These are phyloP conservation scores for Rapana venosa DNA, from an alignment of 2,888 invertebrate species.

Conservation along the genomic window DNA sequence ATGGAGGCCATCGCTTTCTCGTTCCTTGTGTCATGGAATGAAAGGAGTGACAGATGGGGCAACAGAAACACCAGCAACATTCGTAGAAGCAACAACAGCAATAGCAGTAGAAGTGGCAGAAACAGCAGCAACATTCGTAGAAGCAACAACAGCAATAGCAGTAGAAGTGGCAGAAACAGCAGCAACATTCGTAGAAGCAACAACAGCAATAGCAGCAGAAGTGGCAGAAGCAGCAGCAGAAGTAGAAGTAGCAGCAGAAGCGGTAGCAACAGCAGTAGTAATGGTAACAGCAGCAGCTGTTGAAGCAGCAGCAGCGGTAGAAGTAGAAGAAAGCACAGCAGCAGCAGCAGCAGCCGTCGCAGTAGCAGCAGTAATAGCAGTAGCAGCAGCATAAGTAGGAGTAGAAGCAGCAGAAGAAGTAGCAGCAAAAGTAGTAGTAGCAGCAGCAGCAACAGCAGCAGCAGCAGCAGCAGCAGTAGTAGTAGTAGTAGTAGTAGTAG, in stretches of 20 bases:
- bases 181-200: background rate
- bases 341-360: background rate
- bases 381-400: no score
- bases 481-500: no score
- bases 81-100: background rate
- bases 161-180: background rate
- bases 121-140: background rate
- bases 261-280: background rate
- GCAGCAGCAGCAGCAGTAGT: no score
- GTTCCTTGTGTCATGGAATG: no score
- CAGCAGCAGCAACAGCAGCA: no score
- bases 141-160: background rate
- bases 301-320: background rate
- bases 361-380: no score
- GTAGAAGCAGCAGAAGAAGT: no score
- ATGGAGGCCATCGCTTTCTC: no score
- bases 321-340: background rate
- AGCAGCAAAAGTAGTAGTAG: no score
- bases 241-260: background rate
- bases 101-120: background rate
- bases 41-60: no score
- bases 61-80: background rate
- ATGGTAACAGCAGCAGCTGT: background rate
- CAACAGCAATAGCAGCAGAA: background rate
- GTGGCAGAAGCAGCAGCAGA: background rate